Base-by-base conservation (phyloP, 2,113 vertebrate genomes). In the Hyaena hyaena region DNA sequence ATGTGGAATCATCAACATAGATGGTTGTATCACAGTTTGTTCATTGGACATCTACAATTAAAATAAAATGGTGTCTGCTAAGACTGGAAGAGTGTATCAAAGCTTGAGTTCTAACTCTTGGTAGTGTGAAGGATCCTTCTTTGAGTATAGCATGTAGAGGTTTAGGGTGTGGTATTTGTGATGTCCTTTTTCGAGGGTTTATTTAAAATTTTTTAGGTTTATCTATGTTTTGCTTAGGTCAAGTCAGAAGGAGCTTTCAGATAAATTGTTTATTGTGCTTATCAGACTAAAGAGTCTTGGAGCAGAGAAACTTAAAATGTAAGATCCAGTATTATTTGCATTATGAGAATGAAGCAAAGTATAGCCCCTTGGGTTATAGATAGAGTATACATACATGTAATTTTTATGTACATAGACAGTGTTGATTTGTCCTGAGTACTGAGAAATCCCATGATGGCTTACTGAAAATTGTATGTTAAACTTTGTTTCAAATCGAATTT, bases 171-270 rank as follows among this genome's bases (percentile, higher is more conserved):
- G 76, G 24, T 90, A 35, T 80, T 82, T 95, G 24, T 83, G 31
- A 61, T 35, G 35, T 45, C 10, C 10, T 89, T 77, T 87, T 90
- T 9, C 88, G 55, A 82, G 61, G 17, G 28, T 85, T 31, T 95
- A 39, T 50, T 81, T 81, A 35, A 66, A 4, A 10, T 86, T 53
- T 86, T 83, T 19, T n/a, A 86, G 73, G 4, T 71, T 86, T 90
- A 68, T 88, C 53, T 95, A 5, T 81, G 33, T 95, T 93, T 95
- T 76, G 24, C 69, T 31, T 90, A 35, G 69, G 80, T 93, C 43
- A 92, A 58, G 23, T 84, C 87, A 93, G 48, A 95, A 82, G 61
- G n/a, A 82, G n/a, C 53, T 87, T 95, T 86, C 33, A 84, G 45
- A 63, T 91, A 66, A 66, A 73, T 65, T 90, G 5, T 95, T 86